phyloP scores from a whole-genome alignment of 2,888 invertebrate species.

The Ferrisia virgata region DNA sequence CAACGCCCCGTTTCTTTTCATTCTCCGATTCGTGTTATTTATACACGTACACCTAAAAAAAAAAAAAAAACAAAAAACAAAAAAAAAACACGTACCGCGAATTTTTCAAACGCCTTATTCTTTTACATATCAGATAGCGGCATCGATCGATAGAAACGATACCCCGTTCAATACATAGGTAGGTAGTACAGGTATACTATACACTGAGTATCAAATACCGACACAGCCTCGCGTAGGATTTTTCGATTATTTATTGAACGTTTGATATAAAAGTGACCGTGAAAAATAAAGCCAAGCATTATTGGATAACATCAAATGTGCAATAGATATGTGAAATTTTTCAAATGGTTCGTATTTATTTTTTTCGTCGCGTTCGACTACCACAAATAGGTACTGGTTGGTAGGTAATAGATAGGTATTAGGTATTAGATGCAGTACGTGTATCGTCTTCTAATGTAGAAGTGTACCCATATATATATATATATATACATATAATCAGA shows the following conservation, averaged over 20 bases:
- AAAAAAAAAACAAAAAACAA: no score
- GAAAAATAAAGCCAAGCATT: background rate
- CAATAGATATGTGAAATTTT: constrained; percentile 2
- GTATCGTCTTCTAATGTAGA: no score
- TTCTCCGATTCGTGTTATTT: no score
- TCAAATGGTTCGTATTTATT: background rate
- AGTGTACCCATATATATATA: no score
- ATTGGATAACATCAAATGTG: background rate
- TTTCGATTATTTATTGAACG: background rate
- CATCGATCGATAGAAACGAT: constrained; percentile 12
- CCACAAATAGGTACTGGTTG: background rate
- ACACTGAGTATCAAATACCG: background rate
- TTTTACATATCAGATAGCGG: constrained; percentile 14
- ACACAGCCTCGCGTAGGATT: background rate
- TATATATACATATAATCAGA: no score
- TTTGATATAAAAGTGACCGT: background rate
- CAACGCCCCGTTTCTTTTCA: no score
- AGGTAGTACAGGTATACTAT: background rate
- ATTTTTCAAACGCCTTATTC: background rate
- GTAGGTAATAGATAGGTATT: no score
- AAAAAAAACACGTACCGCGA: background rate
- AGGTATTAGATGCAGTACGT: no score
- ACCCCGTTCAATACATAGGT: background rate
- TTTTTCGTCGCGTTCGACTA: background rate
- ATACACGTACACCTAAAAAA: no score